Evolutionary conservation across 2,113 vertebrate genomes (phyloP), one percentile per base, ranked within the genome.

Genomic region (Pelodiscus sinensis): DNA sequence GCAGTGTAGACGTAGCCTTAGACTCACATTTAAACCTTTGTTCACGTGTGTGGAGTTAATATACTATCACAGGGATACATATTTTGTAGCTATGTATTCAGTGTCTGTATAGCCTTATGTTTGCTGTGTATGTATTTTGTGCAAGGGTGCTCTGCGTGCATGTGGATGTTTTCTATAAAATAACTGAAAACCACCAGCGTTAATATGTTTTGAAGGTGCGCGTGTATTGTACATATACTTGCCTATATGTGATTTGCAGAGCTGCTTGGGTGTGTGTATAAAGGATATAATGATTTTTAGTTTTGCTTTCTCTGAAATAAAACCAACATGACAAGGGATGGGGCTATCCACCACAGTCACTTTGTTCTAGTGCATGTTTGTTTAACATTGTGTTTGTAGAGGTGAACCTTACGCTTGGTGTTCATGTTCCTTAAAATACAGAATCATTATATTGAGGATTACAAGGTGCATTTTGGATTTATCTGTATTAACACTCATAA

Each of bases 291-390:
- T n/a, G 12, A 57, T 21, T 85, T 84, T 5, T 2, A 44, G 8
- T 52, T 94, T 84, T 89, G 14, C 19, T 84, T 87, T 78, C 73
- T 85, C 81, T 58, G 21, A 22, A 77, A 8, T 75, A 65, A 93
- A 81, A 54, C 79, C 16, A 81, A 10, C 29, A 84, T 9, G 52
- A 31, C 13, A 9, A 0, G 27, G 80, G n/a, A 5, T 38, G 13
- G 81, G 56, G 60, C 65, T 56, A 90, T 75, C 4, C 80, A 24
- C n/a, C 31, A 6, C 29, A 56, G 7, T 2, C 56, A 56, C 57
- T 62, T 9, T 54, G 5, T 89, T 79, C 51, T 78, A 6, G n/a
- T 87, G 7, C 29, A 19, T 92, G 3, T 38, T 9, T 84, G 1
- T 77, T 82, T 83, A 55, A 54, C 51, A 38, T 25, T 16, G 57